phyloP scores from a whole-genome alignment of 1,140 invertebrate genomes.

The Pygmarrhopalites habei region DNA sequence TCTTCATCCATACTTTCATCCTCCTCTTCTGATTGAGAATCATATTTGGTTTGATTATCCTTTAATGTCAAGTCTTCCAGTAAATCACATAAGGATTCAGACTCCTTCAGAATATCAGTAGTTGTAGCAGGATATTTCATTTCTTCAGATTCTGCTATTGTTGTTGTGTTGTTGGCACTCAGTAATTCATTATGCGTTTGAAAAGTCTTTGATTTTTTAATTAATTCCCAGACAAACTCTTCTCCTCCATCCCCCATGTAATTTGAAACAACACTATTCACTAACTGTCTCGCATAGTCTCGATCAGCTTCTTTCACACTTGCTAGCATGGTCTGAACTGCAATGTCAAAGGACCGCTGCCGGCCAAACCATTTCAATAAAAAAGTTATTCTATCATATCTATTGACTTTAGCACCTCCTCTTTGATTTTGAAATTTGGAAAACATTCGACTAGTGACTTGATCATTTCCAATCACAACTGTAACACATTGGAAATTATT shows the following conservation, averaged over 20 bases:
- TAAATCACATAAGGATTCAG: background rate
- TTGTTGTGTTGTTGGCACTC: background rate
- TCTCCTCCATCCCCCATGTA: slow-evolving; percentile 31
- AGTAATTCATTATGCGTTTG: no score
- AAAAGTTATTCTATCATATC: background rate
- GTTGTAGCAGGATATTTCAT: background rate
- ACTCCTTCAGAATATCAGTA: background rate
- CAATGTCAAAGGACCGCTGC: slow-evolving; percentile 20
- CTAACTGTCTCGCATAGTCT: background rate
- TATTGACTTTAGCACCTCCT: background rate
- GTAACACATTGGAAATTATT: no score
- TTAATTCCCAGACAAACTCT: slow-evolving; percentile 4
- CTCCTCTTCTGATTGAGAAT: background rate
- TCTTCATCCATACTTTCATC: background rate
- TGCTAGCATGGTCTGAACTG: slow-evolving; percentile 5
- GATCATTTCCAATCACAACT: slow-evolving; percentile 34
- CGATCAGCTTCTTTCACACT: slow-evolving; percentile 10
- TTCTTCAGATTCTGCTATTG: background rate
- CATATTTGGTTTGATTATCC: background rate
- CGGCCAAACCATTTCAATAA: slow-evolving; percentile 24
- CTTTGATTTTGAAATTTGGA: background rate
- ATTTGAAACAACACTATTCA: slow-evolving; percentile 18
- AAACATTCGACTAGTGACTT: slow-evolving; percentile 11
- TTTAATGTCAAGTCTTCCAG: background rate
- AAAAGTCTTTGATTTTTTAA: slow-evolving; percentile 4